These are phyloP conservation scores for Smittia sp. DNA, from an alignment of 2,888 invertebrate species.

Conservation along the genomic window DNA sequence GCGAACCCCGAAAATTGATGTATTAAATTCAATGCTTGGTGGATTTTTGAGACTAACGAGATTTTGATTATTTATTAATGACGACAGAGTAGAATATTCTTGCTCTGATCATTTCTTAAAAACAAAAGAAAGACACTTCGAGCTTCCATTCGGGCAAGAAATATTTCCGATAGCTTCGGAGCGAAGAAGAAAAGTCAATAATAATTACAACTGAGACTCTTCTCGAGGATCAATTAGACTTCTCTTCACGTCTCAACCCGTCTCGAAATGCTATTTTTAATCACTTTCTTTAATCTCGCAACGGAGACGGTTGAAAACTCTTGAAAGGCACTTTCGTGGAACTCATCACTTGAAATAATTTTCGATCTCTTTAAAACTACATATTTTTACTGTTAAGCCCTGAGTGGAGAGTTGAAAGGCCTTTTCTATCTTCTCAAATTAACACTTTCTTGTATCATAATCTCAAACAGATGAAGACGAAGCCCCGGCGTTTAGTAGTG, in stretches of 20 bases:
- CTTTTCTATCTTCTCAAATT: conserved; percentile 27
- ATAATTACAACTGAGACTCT: background rate
- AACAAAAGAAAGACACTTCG: conserved; percentile 10
- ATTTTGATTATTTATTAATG: conserved; percentile 49
- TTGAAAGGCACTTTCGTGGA: conserved; percentile 25
- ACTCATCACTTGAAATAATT: conserved; percentile 15
- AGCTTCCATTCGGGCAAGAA: background rate
- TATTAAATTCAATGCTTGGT: conserved; percentile 39
- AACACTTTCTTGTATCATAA: conserved; percentile 39
- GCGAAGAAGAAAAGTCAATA: background rate
- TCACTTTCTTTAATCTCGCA: conserved; percentile 12
- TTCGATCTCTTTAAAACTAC: background rate
- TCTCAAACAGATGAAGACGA: background rate
- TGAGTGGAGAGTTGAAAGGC: background rate
- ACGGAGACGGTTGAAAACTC: background rate
- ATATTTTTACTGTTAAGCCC: background rate
- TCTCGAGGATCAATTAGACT: conserved; percentile 24
- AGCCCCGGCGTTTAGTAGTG: background rate
- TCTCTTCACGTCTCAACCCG: background rate
- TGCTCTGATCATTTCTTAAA: conserved; percentile 7
- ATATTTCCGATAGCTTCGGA: background rate
- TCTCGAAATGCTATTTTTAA: conserved; percentile 8
- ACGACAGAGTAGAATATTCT: conserved; percentile 42
- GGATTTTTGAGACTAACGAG: conserved; percentile 46
- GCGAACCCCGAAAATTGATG: conserved; percentile 24